These are phyloP conservation scores for Paradoxurus hermaphroditus DNA, from an alignment of 2,113 vertebrate species.

Conservation along the genomic window DNA sequence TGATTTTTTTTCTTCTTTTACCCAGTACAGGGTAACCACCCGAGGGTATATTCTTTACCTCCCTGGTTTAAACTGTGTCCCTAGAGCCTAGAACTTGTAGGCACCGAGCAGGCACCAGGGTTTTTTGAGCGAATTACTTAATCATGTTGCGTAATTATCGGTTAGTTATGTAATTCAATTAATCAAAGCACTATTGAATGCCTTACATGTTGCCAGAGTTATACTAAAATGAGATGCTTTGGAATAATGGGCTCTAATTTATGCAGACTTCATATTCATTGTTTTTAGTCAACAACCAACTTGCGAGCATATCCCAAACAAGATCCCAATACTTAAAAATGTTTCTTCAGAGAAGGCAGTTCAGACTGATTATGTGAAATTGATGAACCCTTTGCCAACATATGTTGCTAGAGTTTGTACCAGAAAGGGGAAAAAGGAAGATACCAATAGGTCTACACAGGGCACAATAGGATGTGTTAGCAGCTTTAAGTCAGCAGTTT, in stretches of 20 bases:
- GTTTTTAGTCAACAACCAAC: background rate
- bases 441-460: rapidly evolving
- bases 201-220: background rate
- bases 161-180: background rate
- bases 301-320: background rate
- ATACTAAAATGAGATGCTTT: background rate
- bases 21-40: background rate
- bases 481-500: background rate
- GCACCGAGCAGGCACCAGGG: background rate
- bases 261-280: background rate
- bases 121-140: background rate
- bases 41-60: background rate
- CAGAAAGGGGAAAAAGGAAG: background rate
- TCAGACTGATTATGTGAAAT: background rate
- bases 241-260: background rate
- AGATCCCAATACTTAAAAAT: background rate
- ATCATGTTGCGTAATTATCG: background rate
- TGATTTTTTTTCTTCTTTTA: background rate
- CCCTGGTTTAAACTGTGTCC: background rate
- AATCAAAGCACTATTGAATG: background rate
- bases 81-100: background rate
- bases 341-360: background rate
- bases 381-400: background rate
- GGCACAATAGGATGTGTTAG: background rate
- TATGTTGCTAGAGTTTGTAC: background rate